Conservation (phyloP, 92 coral and sea anemone species). For the Phymanthus crucifer region DNA sequence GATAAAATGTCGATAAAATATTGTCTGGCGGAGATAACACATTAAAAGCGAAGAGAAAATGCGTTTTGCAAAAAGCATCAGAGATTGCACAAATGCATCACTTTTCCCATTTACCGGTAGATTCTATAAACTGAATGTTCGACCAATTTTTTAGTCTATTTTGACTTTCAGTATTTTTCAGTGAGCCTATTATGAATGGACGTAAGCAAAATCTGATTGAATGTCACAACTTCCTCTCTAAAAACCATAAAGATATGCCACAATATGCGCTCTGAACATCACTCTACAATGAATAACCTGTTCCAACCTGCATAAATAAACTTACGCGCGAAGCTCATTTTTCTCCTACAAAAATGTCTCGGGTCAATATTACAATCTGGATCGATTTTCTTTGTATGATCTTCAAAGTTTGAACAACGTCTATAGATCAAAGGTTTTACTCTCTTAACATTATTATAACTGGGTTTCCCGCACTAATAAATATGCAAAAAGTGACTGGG, state of each 20-base stretch:
- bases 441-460: background rate
- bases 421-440: background rate
- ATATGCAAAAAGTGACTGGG: conserved; percentile 1
- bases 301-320: background rate
- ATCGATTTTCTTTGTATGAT: background rate
- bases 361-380: background rate
- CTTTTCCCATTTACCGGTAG: background rate
- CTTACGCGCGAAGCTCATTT: background rate
- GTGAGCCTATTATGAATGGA: background rate
- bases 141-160: background rate
- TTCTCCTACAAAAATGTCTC: background rate
- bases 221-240: conserved; percentile 7
- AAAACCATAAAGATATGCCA: background rate
- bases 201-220: conserved; percentile 10
- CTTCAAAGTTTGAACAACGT: background rate
- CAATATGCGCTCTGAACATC: background rate
- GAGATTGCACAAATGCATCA: background rate
- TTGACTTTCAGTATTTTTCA: conserved; percentile 3
- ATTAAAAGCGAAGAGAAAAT: background rate
- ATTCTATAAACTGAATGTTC: background rate
- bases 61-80: background rate
- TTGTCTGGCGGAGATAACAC: background rate
- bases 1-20: conserved; percentile 4
- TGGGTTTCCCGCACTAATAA: conserved; percentile 7
- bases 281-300: background rate